phyloP scores from a whole-genome alignment of 2,797 vertebrate genomes.

The Myotis myotis region DNA sequence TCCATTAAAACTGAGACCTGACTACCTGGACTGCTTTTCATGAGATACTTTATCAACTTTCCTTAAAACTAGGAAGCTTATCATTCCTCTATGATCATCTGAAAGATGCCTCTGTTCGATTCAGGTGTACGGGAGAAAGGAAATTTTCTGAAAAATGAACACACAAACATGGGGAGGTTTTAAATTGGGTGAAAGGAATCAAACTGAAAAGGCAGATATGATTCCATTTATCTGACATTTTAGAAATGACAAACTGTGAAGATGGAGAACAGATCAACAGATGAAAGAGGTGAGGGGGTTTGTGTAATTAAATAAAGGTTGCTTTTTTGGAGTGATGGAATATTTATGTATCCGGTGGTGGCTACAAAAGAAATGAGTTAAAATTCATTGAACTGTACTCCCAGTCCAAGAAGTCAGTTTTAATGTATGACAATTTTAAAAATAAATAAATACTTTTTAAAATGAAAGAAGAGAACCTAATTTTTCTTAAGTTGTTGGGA shows the following conservation, averaged over 20 bases:
- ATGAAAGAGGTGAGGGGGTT: background rate
- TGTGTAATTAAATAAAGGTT: background rate
- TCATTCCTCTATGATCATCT: background rate
- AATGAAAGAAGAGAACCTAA: background rate
- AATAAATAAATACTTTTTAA: background rate
- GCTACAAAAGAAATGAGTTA: background rate
- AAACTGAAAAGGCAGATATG: background rate
- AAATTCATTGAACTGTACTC: background rate
- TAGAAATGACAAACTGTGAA: background rate
- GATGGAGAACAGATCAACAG: background rate
- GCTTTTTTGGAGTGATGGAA: background rate
- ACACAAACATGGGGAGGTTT: background rate
- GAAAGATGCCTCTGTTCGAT: background rate
- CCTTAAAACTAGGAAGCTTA: background rate
- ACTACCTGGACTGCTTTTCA: background rate
- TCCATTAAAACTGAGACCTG: background rate
- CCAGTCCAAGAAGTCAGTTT: background rate
- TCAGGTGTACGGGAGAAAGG: background rate
- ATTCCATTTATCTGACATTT: background rate
- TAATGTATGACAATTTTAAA: background rate
- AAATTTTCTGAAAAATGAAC: background rate
- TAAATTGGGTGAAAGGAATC: background rate
- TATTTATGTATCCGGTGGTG: background rate
- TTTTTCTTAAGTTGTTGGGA: constrained; percentile 14
- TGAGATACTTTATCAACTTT: background rate